These are phyloP conservation scores for Antrozous pallidus DNA, from an alignment of 2,797 vertebrate genomes.

Conservation along the genomic window DNA sequence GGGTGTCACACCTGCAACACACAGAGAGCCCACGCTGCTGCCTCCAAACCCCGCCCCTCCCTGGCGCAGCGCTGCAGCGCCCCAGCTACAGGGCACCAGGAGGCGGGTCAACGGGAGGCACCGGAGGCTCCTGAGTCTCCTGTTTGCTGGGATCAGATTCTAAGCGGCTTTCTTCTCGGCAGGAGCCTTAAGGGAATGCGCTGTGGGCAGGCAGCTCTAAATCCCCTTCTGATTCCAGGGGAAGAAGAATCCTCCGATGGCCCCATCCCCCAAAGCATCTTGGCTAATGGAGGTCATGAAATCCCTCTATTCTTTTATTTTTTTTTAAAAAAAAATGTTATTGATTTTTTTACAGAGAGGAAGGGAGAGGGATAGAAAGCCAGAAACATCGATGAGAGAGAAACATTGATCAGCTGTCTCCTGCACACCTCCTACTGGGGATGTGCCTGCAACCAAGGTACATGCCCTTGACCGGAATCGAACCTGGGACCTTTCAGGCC, in stretches of 20 bases:
- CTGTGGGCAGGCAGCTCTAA: neutral
- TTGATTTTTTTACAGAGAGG: too few species aligned
- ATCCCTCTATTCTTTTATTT: neutral
- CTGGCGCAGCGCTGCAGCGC: neutral
- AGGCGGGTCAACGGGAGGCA: neutral
- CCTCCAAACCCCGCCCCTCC: neutral
- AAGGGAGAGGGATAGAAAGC: too few species aligned
- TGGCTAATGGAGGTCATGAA: neutral
- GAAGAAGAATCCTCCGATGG: neutral
- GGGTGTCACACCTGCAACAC: slow-evolving; percentile 65
- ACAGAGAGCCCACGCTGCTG: slow-evolving; percentile 60
- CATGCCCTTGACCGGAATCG: too few species aligned
- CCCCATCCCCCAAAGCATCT: too few species aligned
- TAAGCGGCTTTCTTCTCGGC: neutral
- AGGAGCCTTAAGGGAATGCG: neutral
- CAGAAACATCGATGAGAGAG: too few species aligned
- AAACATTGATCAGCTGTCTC: too few species aligned
- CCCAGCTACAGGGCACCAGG: slow-evolving; percentile 39
- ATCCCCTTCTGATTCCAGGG: neutral
- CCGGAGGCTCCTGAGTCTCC: slow-evolving; percentile 38
- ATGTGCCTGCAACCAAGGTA: too few species aligned
- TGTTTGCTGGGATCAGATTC: slow-evolving; percentile 51
- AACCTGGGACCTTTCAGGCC: too few species aligned
- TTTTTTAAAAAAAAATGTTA: too few species aligned
- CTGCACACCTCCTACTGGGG: too few species aligned